Base-by-base conservation (phyloP, 2,113 vertebrate genomes). In the Sorex fumeus region DNA sequence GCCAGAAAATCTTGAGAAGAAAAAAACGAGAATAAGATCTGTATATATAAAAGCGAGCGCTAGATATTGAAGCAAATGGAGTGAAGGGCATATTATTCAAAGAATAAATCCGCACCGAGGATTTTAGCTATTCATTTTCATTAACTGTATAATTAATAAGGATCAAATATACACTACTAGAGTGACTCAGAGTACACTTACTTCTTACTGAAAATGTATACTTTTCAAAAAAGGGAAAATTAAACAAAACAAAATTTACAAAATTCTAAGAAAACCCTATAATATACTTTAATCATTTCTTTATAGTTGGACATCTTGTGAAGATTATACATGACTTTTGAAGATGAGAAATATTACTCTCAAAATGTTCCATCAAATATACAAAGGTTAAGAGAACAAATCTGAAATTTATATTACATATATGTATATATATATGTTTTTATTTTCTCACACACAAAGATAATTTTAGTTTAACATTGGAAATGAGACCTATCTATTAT, bases 401-500 rank as follows among this genome's bases (percentile, higher is more conserved):
- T 74, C 8, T 78, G 19, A 60, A 28, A 10, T 72, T 67, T 62
- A n/a, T n/a, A n/a, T 91, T 82, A 3, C 80, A 3, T 86, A 8
- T 4, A 60, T 89, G 94, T 69, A 79, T 76, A 47, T 34, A 60
- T 30, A 60, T 32, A 72, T 19, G 47, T 30, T 0, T 78, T 91
- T 92, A 64, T 28, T 64, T 6, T 28, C 27, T 30, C 64, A 66
- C 92, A 27, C 36, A 89, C 18, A 53, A 30, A 87, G 23, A 88
- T 80, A 84, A 71, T 6, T 53, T 0, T 34, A 76, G 89, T 75
- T 89, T 83, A 77, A 70, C 50, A 53, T 76, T 84, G 13, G 16
- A 80, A 89, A 84, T 81, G 18, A 91, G 12, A 74, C 34, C 71
- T 75, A 47, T 62, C 27, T 12, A 93, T 93, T 82, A 81, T 94